Evolutionary conservation across 1,140 invertebrate genomes (phyloP), one percentile per base, ranked within the genome.

Genomic region (Anoplolepis gracilipes): DNA sequence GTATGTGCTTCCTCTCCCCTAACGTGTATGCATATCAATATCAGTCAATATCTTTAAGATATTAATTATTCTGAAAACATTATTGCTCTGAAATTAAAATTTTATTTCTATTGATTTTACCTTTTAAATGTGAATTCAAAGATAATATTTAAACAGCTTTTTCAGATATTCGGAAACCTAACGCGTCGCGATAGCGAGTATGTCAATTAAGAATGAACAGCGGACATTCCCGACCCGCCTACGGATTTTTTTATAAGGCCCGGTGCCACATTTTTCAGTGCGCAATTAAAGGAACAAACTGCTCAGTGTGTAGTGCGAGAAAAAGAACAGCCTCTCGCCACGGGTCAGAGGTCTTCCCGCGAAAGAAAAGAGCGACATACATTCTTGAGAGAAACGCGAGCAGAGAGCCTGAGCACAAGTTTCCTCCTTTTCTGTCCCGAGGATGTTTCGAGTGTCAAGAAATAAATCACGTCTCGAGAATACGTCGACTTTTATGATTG

Each of bases 131-230:
- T 67, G 7, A 65, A 69, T 33, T 69, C 6, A 10, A 19, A 10
- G 5, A 1, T 57, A 59, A 22, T 30, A 49, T 70, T 81, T 36
- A 22, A 64, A 22, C 1, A 49, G 67, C 13, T 3, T 8, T 65
- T n/a, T 53, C n/a, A 70, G 1, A 70, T 88, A 92, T 93, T 79
- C 88, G 89, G 90, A 91, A 91, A 92, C n/a, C n/a, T n/a, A n/a
- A n/a, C 36, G 70, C 73, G 67, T 65, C 73, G 78, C 76, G 78
- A 91, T 88, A 91, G 86, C 81, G 90, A 92, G 82, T 88, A 81
- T 90, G 89, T 92, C 92, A 94, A 94, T 94, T 93, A 94, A 92
- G 89, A 81, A 75, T 64, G 36, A 86, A 86, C 84, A 72, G 79
- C 73, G 72, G 85, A 85, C 90, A 90, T 91, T 89, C 87, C 62